phyloP scores from a whole-genome alignment of 2,797 vertebrate genomes.

The Arnoldichthys spilopterus region DNA sequence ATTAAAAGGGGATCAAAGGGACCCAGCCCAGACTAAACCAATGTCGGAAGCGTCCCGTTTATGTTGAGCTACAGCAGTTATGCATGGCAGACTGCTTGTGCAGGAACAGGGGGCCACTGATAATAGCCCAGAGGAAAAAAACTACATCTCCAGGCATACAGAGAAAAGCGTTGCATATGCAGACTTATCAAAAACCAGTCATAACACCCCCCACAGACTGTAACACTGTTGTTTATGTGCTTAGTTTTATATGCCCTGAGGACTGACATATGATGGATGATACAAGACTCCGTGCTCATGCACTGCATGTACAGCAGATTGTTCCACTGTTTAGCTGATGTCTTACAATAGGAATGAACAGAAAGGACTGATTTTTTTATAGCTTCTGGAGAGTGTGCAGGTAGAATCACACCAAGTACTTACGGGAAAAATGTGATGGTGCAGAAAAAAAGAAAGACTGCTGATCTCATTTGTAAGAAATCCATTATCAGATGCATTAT shows the following conservation, averaged over 20 bases:
- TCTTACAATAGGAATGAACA: background rate
- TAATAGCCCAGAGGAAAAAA: background rate
- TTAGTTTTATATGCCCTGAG: background rate
- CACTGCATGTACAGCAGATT: background rate
- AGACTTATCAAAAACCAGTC: background rate
- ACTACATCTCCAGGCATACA: background rate
- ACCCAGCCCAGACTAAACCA: conserved; percentile 37
- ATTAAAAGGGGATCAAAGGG: conserved; percentile 53
- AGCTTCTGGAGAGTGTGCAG: background rate
- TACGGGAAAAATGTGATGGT: conserved; percentile 11
- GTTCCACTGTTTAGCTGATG: conserved; percentile 12
- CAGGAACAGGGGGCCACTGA: conserved; percentile 1
- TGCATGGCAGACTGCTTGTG: conserved; percentile 21
- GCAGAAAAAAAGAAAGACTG: background rate
- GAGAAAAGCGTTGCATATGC: background rate
- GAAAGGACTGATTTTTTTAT: background rate
- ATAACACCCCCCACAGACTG: background rate
- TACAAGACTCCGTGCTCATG: background rate
- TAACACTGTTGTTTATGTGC: background rate
- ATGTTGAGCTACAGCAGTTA: conserved; percentile 27
- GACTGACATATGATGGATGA: conserved; percentile 1
- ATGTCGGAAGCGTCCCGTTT: conserved; percentile 35
- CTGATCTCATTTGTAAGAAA: conserved; percentile 1
- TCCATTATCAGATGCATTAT: background rate
- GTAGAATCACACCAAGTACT: background rate